Evolutionary conservation across 64 coral and sea anemone species (phyloP), one percentile per base, ranked within the genome.

Genomic region (Dendronephthya gigantea): DNA sequence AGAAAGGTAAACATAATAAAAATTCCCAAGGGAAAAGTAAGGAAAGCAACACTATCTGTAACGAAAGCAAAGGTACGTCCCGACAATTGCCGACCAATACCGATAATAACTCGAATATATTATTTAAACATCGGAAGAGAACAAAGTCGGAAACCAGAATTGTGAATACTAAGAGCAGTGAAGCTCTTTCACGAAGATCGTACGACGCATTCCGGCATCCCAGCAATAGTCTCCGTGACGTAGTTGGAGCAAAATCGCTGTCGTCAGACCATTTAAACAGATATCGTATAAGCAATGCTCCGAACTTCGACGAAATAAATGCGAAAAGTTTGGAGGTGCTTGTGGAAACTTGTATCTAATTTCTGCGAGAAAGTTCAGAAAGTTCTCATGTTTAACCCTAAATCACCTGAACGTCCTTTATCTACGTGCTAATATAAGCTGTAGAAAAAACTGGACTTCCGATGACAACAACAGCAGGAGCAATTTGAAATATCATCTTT

Each of bases 281-380:
- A 79, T 39, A 36, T 34, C 72, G 72, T 36, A 34, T 79, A 79
- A 9, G 14, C 32, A 79, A 39, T 12, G 37, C 13, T 14, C 10
- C 19, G 4, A 15, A 19, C 8, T 15, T 39, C 0, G 6, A 15
- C 32, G 36, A 79, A 79, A 79, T 79, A 13, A 36, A 19, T 15
- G 72, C 72, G 14, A 79, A 79, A 19, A 79, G 72, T 79, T 79
- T 79, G 32, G 72, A 79, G 16, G 32, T 79, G 25, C 72, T 79
- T 79, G 30, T 79, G 25, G 72, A 79, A 34, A 79, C 72, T 79
- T 79, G 72, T 79, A 79, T 79, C 10, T 79, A 79, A 79, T 30
- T 34, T 79, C 4, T 45, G 41, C n/a, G n/a, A n/a, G n/a, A n/a
- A n/a, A n/a, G n/a, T n/a, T n/a, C n/a, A n/a, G n/a, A n/a, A n/a